Evolutionary conservation across 2,888 invertebrate genomes (phyloP).

Genomic region (Cabera pusaria): DNA sequence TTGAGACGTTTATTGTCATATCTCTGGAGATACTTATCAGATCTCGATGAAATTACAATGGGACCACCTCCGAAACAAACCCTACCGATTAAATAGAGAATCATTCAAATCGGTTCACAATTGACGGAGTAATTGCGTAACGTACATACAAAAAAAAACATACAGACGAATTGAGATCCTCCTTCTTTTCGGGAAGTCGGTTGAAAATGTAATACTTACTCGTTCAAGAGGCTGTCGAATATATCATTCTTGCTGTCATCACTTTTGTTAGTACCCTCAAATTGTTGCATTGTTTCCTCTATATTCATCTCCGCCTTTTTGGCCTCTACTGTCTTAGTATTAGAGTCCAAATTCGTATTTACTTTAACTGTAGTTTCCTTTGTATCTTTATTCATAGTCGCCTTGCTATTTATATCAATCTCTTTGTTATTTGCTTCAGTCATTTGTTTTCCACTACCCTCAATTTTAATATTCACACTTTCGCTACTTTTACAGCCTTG

Average conservation of each 20-base stretch:
- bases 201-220: slow-evolving; percentile 37
- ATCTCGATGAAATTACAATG: no score
- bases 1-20: no score
- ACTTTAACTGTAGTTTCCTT: no score
- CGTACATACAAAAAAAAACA: no score
- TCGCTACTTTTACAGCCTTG: slow-evolving; percentile 3
- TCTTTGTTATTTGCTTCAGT: background rate
- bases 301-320: slow-evolving; percentile 42
- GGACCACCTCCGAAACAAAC: no score
- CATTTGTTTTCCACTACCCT: background rate
- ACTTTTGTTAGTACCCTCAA: slow-evolving; percentile 39
- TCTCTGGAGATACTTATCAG: no score
- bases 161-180: no score
- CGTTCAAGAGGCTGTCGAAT: slow-evolving; percentile 49
- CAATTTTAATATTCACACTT: background rate
- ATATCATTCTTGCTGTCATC: slow-evolving; percentile 39
- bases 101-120: no score
- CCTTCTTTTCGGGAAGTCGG: no score
- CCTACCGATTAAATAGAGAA: no score
- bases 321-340: slow-evolving; percentile 1
- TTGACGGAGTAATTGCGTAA: no score
- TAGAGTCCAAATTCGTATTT: background rate
- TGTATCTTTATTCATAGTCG: no score
- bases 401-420: background rate
- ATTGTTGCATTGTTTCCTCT: slow-evolving; percentile 54